These are phyloP conservation scores for Channa argus DNA, from an alignment of 2,113 vertebrate genomes.

Conservation along the genomic window DNA sequence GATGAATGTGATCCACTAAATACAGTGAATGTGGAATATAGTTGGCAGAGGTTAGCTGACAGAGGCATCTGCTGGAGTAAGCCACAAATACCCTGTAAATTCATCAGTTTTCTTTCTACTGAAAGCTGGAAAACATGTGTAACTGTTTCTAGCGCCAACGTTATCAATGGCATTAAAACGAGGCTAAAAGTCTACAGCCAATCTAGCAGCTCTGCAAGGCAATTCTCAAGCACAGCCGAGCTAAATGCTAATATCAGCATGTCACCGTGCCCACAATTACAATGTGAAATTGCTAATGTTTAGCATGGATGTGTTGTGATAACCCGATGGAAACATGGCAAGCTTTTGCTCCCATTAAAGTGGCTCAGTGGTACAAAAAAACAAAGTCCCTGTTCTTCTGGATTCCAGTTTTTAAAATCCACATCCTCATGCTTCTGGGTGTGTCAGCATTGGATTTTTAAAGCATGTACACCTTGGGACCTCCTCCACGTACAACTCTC, in stretches of 20 bases:
- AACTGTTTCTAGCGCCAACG: neutral
- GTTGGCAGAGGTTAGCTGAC: constrained; percentile 18
- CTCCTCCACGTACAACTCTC: too few species aligned
- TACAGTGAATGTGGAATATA: constrained; percentile 8
- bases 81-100: constrained; percentile 25
- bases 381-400: too few species aligned
- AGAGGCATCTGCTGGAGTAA: constrained; percentile 9
- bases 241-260: neutral
- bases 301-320: too few species aligned
- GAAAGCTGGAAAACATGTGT: constrained; percentile 22
- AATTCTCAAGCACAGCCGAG: neutral
- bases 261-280: neutral
- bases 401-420: too few species aligned
- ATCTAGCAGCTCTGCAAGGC: neutral
- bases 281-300: neutral
- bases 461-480: too few species aligned
- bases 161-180: neutral
- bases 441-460: too few species aligned
- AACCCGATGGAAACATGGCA: too few species aligned
- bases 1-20: constrained; percentile 53
- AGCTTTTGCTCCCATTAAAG: too few species aligned
- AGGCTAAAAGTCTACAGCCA: neutral
- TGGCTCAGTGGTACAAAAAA: too few species aligned
- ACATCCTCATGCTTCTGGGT: too few species aligned
- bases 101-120: neutral